These are phyloP conservation scores for Acropora yongei DNA, from an alignment of 64 coral and sea anemone species.

Conservation along the genomic window DNA sequence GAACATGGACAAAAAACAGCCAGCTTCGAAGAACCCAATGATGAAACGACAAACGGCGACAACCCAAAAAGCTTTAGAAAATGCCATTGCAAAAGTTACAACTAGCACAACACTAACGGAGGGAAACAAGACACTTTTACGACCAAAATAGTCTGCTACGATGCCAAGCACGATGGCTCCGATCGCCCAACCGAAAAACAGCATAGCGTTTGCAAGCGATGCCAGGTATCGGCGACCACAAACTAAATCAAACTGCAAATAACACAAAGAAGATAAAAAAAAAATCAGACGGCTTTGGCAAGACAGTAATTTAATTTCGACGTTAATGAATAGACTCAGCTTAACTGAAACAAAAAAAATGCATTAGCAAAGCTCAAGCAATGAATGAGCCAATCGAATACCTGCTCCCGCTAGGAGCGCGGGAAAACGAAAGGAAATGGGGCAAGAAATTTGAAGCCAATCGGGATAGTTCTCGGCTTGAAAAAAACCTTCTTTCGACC, in stretches of 20 bases:
- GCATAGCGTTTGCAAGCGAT: conserved; percentile 87
- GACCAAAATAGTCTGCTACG: conserved; percentile 83
- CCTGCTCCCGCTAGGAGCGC: too few relatives aligned
- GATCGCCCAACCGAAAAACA: conserved; percentile 88
- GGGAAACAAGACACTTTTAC: conserved; percentile 88
- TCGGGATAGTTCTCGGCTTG: too few relatives aligned
- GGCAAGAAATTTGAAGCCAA: too few relatives aligned
- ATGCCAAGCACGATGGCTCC: conserved; percentile 78
- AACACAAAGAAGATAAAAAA: neutral
- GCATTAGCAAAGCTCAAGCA: too few relatives aligned
- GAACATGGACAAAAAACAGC: conserved; percentile 73
- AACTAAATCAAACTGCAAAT: conserved; percentile 90
- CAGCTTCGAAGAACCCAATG: conserved; percentile 87
- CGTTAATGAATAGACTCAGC: neutral
- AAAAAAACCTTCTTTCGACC: too few relatives aligned
- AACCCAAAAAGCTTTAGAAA: conserved; percentile 74
- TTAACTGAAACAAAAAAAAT: neutral
- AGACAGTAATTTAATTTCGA: neutral
- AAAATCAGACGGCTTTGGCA: neutral
- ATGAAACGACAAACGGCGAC: conserved; percentile 69
- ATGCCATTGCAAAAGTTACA: conserved; percentile 79
- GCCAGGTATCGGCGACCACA: conserved; percentile 69
- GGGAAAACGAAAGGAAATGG: too few relatives aligned
- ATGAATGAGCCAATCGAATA: too few relatives aligned
- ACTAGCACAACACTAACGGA: conserved; percentile 61